Conservation (phyloP, 2,888 invertebrate species). For the Tetragonisca angustula region DNA sequence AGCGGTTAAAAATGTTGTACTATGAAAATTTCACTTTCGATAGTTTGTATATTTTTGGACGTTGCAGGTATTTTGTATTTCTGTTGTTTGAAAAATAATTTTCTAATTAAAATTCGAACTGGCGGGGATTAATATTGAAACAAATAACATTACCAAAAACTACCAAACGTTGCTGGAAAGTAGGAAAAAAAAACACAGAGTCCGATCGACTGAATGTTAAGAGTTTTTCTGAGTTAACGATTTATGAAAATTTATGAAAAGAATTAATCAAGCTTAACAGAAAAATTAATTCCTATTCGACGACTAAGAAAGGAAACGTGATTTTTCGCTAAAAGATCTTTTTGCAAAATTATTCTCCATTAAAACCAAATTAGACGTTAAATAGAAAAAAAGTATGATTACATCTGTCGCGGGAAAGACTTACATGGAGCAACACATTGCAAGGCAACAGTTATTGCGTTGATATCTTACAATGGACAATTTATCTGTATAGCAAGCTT, state of each 20-base stretch:
- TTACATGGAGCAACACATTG: conserved; percentile 19
- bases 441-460: background rate
- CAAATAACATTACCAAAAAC: too few relatives aligned
- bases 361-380: background rate
- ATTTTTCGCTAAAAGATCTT: background rate
- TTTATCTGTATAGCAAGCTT: conserved; percentile 4
- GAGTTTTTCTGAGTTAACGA: too few relatives aligned
- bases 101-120: background rate
- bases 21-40: background rate
- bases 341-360: background rate
- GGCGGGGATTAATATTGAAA: too few relatives aligned
- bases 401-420: background rate
- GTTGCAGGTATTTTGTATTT: background rate
- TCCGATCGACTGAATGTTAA: too few relatives aligned
- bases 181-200: too few relatives aligned
- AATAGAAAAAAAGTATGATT: background rate
- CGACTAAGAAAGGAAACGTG: background rate
- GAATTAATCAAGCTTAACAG: too few relatives aligned
- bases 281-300: too few relatives aligned
- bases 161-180: background rate
- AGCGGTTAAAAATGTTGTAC: background rate
- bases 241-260: too few relatives aligned
- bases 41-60: background rate
- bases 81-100: background rate
- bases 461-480: background rate